These are phyloP conservation scores for Clostera curtula DNA, from an alignment of 2,888 invertebrate genomes.

Conservation along the genomic window DNA sequence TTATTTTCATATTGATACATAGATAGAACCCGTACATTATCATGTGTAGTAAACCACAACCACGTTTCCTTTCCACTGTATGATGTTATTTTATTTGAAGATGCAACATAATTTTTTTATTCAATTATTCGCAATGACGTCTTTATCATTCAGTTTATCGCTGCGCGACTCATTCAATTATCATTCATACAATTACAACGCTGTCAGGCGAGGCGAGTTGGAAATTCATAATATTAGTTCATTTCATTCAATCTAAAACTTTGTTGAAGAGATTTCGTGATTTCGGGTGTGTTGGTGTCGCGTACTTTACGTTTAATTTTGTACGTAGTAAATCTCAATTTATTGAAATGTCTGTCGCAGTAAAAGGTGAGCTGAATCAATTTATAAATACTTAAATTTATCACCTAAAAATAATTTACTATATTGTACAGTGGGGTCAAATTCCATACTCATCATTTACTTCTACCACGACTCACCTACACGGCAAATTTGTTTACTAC, in stretches of 20 bases:
- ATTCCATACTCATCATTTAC: constrained; percentile 22
- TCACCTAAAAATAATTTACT: too few species aligned
- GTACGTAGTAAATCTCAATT: constrained; percentile 2
- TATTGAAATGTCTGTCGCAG: constrained; percentile 51
- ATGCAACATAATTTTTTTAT: neutral
- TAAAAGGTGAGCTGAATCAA: constrained; percentile 47
- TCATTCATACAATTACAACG: constrained; percentile 7
- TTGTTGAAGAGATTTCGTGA: constrained; percentile 11
- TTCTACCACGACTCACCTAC: constrained; percentile 2
- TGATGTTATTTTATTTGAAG: too few species aligned
- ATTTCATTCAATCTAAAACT: constrained; percentile 19
- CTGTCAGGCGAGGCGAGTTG: neutral
- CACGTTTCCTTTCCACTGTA: too few species aligned
- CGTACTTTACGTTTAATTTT: constrained; percentile 1
- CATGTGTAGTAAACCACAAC: too few species aligned
- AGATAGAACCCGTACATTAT: too few species aligned
- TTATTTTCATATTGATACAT: too few species aligned
- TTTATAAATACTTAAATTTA: neutral
- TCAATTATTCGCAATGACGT: neutral
- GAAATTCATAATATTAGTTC: constrained; percentile 5
- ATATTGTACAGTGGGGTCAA: constrained; percentile 25
- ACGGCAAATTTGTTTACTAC: too few species aligned
- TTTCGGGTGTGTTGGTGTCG: constrained; percentile 5
- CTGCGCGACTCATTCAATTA: constrained; percentile 14
- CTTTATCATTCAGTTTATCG: constrained; percentile 18